Evolutionary conservation across 2,888 invertebrate species (phyloP).

Genomic region (Zeuzera pyrina): DNA sequence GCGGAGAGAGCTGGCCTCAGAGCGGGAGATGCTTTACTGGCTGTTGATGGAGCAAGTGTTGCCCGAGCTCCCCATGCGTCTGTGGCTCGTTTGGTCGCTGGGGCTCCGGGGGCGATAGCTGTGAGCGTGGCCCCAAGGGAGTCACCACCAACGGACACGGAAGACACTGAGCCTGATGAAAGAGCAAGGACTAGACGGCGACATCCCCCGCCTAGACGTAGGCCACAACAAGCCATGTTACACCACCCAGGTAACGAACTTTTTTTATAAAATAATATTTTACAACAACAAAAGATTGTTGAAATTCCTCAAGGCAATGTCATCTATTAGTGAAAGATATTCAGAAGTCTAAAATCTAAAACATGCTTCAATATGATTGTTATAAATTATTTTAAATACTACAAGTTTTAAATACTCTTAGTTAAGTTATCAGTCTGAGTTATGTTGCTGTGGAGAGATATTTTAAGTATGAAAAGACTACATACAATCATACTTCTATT

Average conservation of each 20-base stretch:
- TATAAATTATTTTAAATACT: no score
- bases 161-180: conserved; percentile 64
- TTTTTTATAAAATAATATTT: conserved; percentile 2
- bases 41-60: conserved; percentile 93
- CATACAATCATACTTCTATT: no score
- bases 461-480: no score
- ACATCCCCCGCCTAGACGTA: conserved; percentile 55
- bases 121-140: conserved; percentile 84
- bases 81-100: conserved; percentile 92
- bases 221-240: conserved; percentile 42
- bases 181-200: conserved; percentile 49
- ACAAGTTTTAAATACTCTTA: no score
- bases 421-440: no score
- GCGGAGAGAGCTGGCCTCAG: conserved; percentile 92
- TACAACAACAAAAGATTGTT: no score
- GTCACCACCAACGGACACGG: conserved; percentile 58
- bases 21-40: conserved; percentile 93
- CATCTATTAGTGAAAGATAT: no score
- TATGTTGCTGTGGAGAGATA: no score
- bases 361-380: no score
- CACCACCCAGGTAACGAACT: conserved; percentile 62
- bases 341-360: no score
- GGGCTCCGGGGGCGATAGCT: conserved; percentile 85
- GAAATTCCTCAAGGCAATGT: no score
- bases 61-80: conserved; percentile 94